Percentiles rank a stretch among this genome's conserved stretches.
Evolutionary conservation across 2,888 invertebrate genomes (phyloP).

Genomic region (Erebia epiphron): DNA sequence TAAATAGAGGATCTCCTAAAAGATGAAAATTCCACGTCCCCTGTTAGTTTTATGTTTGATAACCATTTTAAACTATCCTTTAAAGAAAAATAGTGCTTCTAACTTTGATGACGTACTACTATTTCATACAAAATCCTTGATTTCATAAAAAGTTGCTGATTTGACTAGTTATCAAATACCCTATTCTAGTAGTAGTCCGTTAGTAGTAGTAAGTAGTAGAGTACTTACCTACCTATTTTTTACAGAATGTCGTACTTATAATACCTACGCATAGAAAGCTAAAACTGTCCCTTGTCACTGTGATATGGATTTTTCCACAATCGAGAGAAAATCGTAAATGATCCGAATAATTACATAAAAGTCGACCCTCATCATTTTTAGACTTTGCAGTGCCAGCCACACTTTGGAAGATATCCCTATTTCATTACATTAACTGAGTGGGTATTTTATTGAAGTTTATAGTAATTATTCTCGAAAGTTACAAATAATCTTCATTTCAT

Average conservation of each 20-base stretch:
- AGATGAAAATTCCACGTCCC: no score
- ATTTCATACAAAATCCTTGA: no score
- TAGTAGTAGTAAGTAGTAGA: no score
- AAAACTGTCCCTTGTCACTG: conserved; percentile 32
- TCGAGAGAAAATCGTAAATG: conserved; percentile 77
- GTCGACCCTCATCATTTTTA: conserved; percentile 80
- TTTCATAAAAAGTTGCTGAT: no score
- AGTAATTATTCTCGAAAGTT: not conserved
- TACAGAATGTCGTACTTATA: no score
- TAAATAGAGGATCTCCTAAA: no score
- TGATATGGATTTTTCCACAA: conserved; percentile 76
- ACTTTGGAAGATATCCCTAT: conserved; percentile 62
- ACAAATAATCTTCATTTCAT: not conserved
- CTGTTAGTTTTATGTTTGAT: no score
- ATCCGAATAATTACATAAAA: conserved; percentile 79
- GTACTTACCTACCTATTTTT: not conserved
- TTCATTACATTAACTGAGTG: conserved; percentile 41
- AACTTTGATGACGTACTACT: no score
- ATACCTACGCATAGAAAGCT: not conserved
- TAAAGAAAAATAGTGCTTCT: no score
- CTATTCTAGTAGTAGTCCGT: no score
- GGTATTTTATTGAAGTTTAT: not conserved
- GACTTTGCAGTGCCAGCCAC: conserved; percentile 52
- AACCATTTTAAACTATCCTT: no score
- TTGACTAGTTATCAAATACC: no score